Conservation (phyloP, 2,888 invertebrate genomes). For the Dascillus cervinus region DNA sequence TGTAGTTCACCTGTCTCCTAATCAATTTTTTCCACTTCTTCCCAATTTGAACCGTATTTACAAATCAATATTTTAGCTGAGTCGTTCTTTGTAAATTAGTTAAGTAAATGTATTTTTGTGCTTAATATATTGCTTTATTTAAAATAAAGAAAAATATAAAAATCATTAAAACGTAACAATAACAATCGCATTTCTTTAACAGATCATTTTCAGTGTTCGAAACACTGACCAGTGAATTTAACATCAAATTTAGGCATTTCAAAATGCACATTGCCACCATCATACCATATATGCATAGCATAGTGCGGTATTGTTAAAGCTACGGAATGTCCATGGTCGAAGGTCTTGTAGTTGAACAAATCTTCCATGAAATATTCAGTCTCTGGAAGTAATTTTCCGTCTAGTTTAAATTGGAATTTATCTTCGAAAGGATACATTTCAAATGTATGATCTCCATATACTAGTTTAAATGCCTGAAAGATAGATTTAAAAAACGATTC, state of each 20-base stretch:
- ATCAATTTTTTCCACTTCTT: too few relatives aligned
- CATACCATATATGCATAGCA: constrained; percentile 23
- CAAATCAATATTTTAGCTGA: too few relatives aligned
- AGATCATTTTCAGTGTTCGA: constrained; percentile 5
- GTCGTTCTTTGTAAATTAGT: too few relatives aligned
- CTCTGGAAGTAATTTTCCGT: constrained; percentile 19
- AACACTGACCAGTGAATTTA: constrained; percentile 15
- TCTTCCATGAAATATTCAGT: constrained; percentile 18
- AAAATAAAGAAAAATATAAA: too few relatives aligned
- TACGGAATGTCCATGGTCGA: constrained; percentile 18
- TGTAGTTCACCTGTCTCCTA: too few relatives aligned
- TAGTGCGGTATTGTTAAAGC: constrained; percentile 18
- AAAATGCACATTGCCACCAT: constrained; percentile 20
- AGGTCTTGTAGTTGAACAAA: constrained; percentile 18
- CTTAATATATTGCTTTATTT: too few relatives aligned
- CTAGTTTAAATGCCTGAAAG: constrained; percentile 26
- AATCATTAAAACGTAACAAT: too few relatives aligned
- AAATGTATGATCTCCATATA: constrained; percentile 20
- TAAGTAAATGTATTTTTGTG: too few relatives aligned
- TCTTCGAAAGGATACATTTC: constrained; percentile 25
- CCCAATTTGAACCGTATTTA: too few relatives aligned
- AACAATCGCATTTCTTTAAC: too few relatives aligned
- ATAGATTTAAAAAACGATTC: background rate
- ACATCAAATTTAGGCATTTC: constrained; percentile 19
- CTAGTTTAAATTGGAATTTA: constrained; percentile 20